phyloP scores from a whole-genome alignment of 1,140 invertebrate genomes.

The Drosophila pruinosa region DNA sequence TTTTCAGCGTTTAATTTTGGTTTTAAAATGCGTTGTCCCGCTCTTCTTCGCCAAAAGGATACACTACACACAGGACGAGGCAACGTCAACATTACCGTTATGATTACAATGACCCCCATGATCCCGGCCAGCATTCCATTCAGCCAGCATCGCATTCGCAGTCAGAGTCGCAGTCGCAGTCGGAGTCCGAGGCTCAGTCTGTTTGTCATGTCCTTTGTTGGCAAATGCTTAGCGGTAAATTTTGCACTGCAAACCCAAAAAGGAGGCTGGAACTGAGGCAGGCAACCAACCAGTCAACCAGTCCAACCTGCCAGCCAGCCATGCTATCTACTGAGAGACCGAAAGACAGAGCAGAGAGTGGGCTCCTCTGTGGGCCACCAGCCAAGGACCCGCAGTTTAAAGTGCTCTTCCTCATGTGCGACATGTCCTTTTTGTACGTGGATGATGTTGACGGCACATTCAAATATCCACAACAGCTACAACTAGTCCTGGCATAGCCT shows the following conservation, averaged over 20 bases:
- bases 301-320: constrained; percentile 2
- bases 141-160: constrained; percentile 29
- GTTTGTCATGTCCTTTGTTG: constrained; percentile 47
- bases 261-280: background rate
- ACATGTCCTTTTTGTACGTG: constrained; percentile 20
- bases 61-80: constrained; percentile 1
- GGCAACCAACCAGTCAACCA: constrained; percentile 12
- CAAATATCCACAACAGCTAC: constrained; percentile 43
- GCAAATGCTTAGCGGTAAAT: constrained; percentile 75
- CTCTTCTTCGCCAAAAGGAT: background rate
- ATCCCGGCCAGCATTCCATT: constrained; percentile 48
- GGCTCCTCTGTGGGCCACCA: constrained; percentile 5
- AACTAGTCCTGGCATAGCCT: too few relatives aligned
- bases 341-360: background rate
- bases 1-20: constrained; percentile 37
- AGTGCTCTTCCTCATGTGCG: constrained; percentile 36
- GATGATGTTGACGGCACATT: constrained; percentile 50
- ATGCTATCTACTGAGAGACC: background rate
- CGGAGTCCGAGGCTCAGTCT: constrained; percentile 6
- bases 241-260: constrained; percentile 37
- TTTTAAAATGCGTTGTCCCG: constrained; percentile 12
- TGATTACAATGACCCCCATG: constrained; percentile 73
- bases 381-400: constrained; percentile 44
- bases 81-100: constrained; percentile 52
- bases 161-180: constrained; percentile 25